Percentiles rank a stretch among this genome's conserved stretches.
phyloP scores from a whole-genome alignment of 2,888 invertebrate genomes.

The Conops quadrifasciatus region DNA sequence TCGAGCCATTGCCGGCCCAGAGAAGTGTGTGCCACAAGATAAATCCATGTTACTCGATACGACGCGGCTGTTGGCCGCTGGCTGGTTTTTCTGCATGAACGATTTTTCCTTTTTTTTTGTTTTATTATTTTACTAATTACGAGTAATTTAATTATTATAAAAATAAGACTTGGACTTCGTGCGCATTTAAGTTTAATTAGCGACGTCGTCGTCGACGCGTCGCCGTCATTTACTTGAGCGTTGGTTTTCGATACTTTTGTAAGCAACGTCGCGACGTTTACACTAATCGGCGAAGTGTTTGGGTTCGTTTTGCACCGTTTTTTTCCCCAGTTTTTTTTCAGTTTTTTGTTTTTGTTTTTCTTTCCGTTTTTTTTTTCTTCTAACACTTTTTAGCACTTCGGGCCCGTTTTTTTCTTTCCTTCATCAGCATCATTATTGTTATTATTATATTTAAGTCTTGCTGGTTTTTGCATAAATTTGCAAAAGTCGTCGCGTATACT shows the following conservation, averaged over 20 bases:
- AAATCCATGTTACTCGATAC: too few species aligned
- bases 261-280: too few species aligned
- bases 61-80: background rate
- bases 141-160: conserved; percentile 1
- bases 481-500: conserved; percentile 4
- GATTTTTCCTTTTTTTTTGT: background rate
- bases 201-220: background rate
- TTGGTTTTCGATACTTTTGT: too few species aligned
- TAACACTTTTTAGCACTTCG: conserved; percentile 7
- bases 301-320: too few species aligned
- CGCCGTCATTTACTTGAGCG: background rate
- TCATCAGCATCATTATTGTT: background rate
- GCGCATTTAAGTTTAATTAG: conserved; percentile 1
- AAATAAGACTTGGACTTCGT: conserved; percentile 5
- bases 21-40: too few species aligned
- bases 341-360: conserved; percentile 6
- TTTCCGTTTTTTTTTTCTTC: background rate
- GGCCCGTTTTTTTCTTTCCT: background rate
- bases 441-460: background rate
- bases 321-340: background rate
- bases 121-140: background rate
- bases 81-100: background rate
- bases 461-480: conserved; percentile 24
- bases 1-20: too few species aligned
- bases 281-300: too few species aligned